Base-by-base conservation (phyloP, 2,888 invertebrate genomes). In the Zaprionus lineosus region DNA sequence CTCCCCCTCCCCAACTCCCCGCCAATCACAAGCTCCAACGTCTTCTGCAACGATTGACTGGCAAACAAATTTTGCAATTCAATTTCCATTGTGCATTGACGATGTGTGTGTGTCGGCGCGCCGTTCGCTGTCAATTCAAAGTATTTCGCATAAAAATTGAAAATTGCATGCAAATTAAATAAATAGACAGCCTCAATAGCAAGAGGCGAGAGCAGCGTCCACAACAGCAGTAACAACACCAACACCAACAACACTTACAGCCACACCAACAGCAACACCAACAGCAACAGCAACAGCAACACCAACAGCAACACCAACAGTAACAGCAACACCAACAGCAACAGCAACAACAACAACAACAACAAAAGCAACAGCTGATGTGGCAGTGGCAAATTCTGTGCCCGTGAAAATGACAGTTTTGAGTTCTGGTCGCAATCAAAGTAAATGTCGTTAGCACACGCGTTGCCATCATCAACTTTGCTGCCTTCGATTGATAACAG, bases 81-180 rank as follows among this genome's bases (percentile, higher is more conserved):
- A 85, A 85, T 82, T 82, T 85, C 83, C 59, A 82, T 85, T 82
- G 81, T 85, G 85, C 81, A 71, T 62, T 59, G 59, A 24, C 50
- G 43, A 51, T 59, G 70, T 5, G 29, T 21, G 36, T 21, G 41
- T 40, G 58, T 68, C 76, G 64, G 68, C 47, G 56, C 72, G 63
- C 67, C 71, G 84, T 74, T 82, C 71, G 61, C 65, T 74, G 83
- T 82, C 83, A 82, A 72, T 74, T 84, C 62, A 69, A 73, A 68
- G 84, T 57, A 79, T 73, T 71, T 65, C 71, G 64, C 74, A 85
- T 85, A 85, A 84, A 84, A 86, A 86, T 67, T 67, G 69, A 84
- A 82, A 82, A 82, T 86, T 84, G 82, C 82, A 82, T 82, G 84
- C 84, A 82, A 82, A 82, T 82, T 84, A 86, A 86, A 85, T 83